Base-by-base conservation (phyloP, 1,140 invertebrate species). In the Euwallacea similis region DNA sequence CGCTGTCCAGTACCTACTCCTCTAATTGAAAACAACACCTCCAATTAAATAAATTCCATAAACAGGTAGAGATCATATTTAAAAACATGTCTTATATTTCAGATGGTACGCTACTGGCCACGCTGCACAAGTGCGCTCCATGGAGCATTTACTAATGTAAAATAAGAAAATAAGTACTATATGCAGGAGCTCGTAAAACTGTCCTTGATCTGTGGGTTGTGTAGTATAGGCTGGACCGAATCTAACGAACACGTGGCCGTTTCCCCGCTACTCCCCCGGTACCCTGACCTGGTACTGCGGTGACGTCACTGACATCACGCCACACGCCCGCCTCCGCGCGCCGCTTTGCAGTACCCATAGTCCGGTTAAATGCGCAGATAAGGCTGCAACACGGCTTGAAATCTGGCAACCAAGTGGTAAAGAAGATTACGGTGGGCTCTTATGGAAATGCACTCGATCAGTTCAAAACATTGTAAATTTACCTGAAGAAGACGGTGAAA, bases 181-280 rank as follows among this genome's bases (percentile, higher is more conserved):
- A 79, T 79, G 79, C 79, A 78, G 78, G 75, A 77, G 79, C 79
- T 80, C 79, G 80, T 81, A 81, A 81, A 81, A 81, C 76, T 81
- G 80, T 80, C 80, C 80, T 81, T 81, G 80, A 81, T 81, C 79
- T 81, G 78, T 81, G 79, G 79, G 80, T 80, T 79, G 80, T 78
- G 79, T 81, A 81, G 80, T 81, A 80, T 76, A 79, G 73, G 76
- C 76, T 75, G 75, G 76, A 73, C 74, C 68, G 73, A 77, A 74
- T 73, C 74, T 73, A 78, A 73, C 74, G 75, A 81, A 80, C 80
- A 81, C 80, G 80, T 81, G 78, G 79, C 79, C 74, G 72, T 56
- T 65, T 46, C 63, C 73, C 74, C 73, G 62, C 71, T 71, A 70
- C 63, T 66, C 59, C 73, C 62, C 69, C 9, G 59, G 15, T 60